phyloP scores from a whole-genome alignment of 1,140 invertebrate genomes.

The Aethina tumida region DNA sequence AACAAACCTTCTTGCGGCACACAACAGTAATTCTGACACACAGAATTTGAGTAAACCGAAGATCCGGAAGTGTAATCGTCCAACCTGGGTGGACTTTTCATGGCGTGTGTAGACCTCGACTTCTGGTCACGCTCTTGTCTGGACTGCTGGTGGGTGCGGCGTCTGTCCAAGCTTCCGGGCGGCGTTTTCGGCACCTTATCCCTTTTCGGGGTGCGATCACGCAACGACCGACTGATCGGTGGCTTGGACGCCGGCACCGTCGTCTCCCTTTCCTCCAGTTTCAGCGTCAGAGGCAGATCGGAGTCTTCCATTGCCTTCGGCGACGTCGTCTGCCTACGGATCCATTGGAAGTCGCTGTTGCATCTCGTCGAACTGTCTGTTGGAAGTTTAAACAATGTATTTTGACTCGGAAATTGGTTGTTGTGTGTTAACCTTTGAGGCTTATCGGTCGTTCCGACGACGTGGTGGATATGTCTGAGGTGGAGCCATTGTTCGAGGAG shows the following conservation, averaged over 20 bases:
- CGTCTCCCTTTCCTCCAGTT: conserved; percentile 26
- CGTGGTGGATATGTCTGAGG: conserved; percentile 28
- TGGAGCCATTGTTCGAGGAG: conserved; percentile 26
- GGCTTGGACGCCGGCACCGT: conserved; percentile 29
- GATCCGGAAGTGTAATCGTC: conserved; percentile 35
- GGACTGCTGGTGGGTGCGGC: conserved; percentile 36
- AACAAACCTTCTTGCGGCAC: conserved; percentile 25
- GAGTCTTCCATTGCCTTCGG: conserved; percentile 21
- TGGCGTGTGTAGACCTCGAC: conserved; percentile 42
- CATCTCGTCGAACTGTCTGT: conserved; percentile 41
- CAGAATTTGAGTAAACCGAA: conserved; percentile 37
- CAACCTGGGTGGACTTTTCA: conserved; percentile 31
- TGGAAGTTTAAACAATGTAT: neutral
- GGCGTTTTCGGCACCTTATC: conserved; percentile 35
- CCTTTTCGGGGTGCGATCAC: conserved; percentile 23
- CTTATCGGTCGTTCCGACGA: conserved; percentile 22
- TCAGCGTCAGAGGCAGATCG: conserved; percentile 19
- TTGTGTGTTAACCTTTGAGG: conserved; percentile 28
- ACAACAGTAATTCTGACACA: conserved; percentile 31
- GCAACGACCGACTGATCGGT: conserved; percentile 28
- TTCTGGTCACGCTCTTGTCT: conserved; percentile 44
- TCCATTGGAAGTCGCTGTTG: conserved; percentile 50
- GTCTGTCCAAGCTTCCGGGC: conserved; percentile 42
- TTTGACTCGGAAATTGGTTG: too few species aligned
- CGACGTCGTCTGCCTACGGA: conserved; percentile 29